Evolutionary conservation across 2,888 invertebrate species (phyloP), one percentile per base, ranked within the genome.

Genomic region (Dicranocentrus wangi): DNA sequence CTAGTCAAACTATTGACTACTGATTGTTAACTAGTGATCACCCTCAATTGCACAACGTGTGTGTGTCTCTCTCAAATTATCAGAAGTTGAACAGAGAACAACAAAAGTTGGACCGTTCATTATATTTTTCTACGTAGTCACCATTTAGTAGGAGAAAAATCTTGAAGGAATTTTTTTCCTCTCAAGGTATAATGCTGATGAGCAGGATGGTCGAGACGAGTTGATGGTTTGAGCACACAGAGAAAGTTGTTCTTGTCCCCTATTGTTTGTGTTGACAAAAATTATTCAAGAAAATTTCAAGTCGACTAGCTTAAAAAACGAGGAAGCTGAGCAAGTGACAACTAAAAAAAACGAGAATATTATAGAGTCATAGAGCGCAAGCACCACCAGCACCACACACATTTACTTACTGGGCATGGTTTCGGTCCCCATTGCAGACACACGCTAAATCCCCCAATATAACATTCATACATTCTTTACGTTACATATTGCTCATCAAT

Each of bases 241-340:
- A 78, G 78, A 78, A 78, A 78, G 78, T 78, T 78, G 78, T 78
- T 39, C 58, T 55, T 71, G 53, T 63, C 65, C 78, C 78, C 71
- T 32, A 78, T 78, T 78, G 78, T 78, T 78, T 78, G 78, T 78
- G 78, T 78, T 78, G 78, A 78, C 78, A 78, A 78, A 78, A 78
- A 78, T 78, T 78, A 78, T 78, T 78, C 78, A 78, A 69, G 77
- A 68, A 43, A 70, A 70, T 43, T 43, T 51, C 2, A 65, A 47
- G 47, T 32, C 17, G 61, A 21, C 61, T 21, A 61, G 32, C 61
- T 32, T 32, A 61, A 61, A 68, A 66, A 68, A 65, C 21, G 43
- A 42, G 61, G 61, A 61, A 61, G 61, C 51, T 28, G 51, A 23
- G 10, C 43, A 23, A 65, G 25, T 65, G 65, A 43, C 43, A 68